Base-by-base conservation (phyloP, 2,797 vertebrate genomes). In the Heterohyrax brucei region DNA sequence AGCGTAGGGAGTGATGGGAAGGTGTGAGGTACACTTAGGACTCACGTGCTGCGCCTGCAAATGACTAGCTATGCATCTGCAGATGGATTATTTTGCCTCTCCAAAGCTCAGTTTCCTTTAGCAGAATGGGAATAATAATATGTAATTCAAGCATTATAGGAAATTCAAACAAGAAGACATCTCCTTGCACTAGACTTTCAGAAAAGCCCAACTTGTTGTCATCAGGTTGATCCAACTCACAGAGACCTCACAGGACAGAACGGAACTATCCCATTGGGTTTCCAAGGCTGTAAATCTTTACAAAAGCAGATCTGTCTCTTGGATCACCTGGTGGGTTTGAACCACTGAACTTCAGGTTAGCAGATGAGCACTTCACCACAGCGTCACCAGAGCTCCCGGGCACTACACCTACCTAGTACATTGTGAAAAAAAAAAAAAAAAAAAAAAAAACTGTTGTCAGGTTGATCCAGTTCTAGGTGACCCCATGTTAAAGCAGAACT, bases 51-150 rank as follows among this genome's bases (percentile, higher is more conserved):
- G 8, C 3, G 6, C 56, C 62, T 64, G 3, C 22, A 13, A 61
- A 10, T 50, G 62, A 44, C 59, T 13, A 30, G n/a, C 21, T 33
- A 1, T 50, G 21, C n/a, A 7, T 48, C 82, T 24, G 9, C 19
- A 13, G 39, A 1, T 59, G 4, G 24, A 7, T 87, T 76, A 8
- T 39, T 88, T 61, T 33, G 22, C 28, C 72, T 53, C 9, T 12
- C 24, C 3, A 26, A 21, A 30, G 30, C 68, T 93, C 68, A 21
- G 28, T 81, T 79, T 92, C 53, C 87, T 77, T 64, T 81, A 79
- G 68, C 77, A 93, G 95, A 89, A 93, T 77, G 59, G 9, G 46
- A 72, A 68, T 59, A 30, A 16, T 87, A 21, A 75, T 30, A 9
- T n/a, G 1, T 33, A 53, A 61, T 33, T 22, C 7, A 13, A 66